Evolutionary conservation across 30 jellyfish, hydroid and myxozoan genomes (phyloP).

Genomic region (Clytia hemisphaerica): DNA sequence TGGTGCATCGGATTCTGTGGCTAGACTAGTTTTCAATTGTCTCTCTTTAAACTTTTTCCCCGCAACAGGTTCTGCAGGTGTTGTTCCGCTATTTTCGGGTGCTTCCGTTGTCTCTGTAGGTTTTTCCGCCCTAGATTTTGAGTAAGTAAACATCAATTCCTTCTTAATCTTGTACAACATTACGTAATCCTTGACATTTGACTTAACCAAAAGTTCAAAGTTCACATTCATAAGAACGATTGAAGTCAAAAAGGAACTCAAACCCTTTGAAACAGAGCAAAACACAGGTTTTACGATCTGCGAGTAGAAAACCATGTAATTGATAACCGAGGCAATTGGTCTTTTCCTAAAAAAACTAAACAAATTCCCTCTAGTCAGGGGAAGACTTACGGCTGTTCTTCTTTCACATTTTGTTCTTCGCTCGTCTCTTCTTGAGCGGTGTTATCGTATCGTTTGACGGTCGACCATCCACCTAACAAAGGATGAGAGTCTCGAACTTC

Average conservation of each 20-base stretch:
- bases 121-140: not conserved
- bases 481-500: constrained; percentile 39
- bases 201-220: not conserved
- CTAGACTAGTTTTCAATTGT: constrained; percentile 20
- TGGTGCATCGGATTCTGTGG: constrained; percentile 24
- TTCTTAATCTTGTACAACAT: too few relatives aligned
- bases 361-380: too few relatives aligned
- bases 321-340: not conserved
- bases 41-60: constrained; percentile 52
- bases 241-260: not conserved
- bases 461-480: constrained; percentile 63
- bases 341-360: not conserved
- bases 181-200: too few relatives aligned
- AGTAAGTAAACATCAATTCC: too few relatives aligned
- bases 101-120: constrained; percentile 4
- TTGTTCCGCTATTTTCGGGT: not conserved
- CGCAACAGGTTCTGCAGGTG: not conserved
- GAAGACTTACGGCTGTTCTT: not conserved
- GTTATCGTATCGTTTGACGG: constrained; percentile 18
- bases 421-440: constrained; percentile 15
- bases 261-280: constrained; percentile 2
- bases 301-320: constrained; percentile 3
- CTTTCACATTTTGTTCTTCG: not conserved
- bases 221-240: too few relatives aligned
- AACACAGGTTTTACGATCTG: constrained; percentile 27